Evolutionary conservation across 1,140 invertebrate genomes (phyloP), one percentile per base, ranked within the genome.

Genomic region (Drosophila jambulina): DNA sequence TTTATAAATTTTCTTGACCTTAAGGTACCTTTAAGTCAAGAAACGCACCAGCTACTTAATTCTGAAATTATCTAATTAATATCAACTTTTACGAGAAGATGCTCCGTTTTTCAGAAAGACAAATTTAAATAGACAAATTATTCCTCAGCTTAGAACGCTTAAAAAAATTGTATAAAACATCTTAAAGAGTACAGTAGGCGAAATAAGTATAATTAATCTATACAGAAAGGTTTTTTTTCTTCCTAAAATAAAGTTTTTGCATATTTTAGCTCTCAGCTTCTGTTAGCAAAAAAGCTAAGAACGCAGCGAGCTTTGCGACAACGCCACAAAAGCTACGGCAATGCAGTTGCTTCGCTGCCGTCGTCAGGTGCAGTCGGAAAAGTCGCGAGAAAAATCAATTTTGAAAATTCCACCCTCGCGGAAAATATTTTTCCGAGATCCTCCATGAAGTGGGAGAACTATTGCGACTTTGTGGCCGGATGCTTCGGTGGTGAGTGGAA

Each of bases 381-480:
- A 53, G 19, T 48, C 49, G 54, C 74, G 25, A 57, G 68, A 61
- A 82, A 82, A 87, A 85, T 82, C 70, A 76, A 87, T 87, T 69
- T 51, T 25, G 21, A 29, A 49, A 67, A 19, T 72, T 29, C 4
- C 34, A 51, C 6, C n/a, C 13, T 13, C 38, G 38, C 3, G 10
- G 32, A 15, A 21, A 6, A n/a, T 5, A 3, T 25, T 19, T n/a
- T 23, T 15, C 21, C 21, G 63, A 45, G 36, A 60, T 69, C 32
- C 45, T 54, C 38, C 23, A 91, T 91, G 87, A 91, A 91, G 87
- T 92, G 91, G 91, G 91, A 92, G 53, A 92, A 92, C 67, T 92
- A 91, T 77, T 91, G 91, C 59, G 91, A 92, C 61, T 92, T 91
- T 61, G 78, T 92, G 38, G 91, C 91, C 13, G 91, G 91, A 36